Percentiles rank a stretch among this genome's conserved stretches.
These are phyloP conservation scores for Syngnathoides biaculeatus DNA, from an alignment of 2,113 vertebrate species.

Conservation along the genomic window DNA sequence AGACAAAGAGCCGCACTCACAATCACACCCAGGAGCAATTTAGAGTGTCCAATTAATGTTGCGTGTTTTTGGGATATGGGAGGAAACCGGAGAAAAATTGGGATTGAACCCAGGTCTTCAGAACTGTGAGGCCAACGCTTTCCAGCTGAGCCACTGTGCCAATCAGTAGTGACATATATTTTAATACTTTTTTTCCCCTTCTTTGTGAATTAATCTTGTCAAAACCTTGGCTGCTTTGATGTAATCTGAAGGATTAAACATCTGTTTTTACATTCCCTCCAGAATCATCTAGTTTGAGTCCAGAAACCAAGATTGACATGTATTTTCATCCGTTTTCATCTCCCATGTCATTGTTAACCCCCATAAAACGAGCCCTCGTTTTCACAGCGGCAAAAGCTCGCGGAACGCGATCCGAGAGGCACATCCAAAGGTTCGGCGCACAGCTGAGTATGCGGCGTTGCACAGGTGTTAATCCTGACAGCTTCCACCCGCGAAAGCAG, in stretches of 20 bases:
- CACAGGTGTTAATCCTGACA: conserved; percentile 66
- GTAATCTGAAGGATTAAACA: conserved; percentile 66
- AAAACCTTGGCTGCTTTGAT: conserved; percentile 43
- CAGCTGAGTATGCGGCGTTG: conserved; percentile 38
- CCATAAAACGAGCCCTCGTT: conserved; percentile 13
- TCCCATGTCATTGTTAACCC: background rate
- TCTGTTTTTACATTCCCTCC: conserved; percentile 25
- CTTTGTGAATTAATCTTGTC: conserved; percentile 46
- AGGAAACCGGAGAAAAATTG: no score
- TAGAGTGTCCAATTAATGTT: no score
- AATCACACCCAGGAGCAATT: no score
- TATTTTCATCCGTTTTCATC: background rate
- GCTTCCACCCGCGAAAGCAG: conserved; percentile 28
- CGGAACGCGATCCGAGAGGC: conserved; percentile 4
- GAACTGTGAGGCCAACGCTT: no score
- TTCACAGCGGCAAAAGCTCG: background rate
- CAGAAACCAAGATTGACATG: conserved; percentile 7
- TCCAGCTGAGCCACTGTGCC: no score
- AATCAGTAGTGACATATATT: no score
- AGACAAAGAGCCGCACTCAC: no score
- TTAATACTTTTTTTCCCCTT: conserved; percentile 16
- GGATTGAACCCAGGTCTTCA: no score
- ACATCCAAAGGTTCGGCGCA: conserved; percentile 36
- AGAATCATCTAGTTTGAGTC: conserved; percentile 34
- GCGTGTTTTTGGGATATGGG: no score